Conservation (phyloP, 2,888 invertebrate species). For the Muscina levida region DNA sequence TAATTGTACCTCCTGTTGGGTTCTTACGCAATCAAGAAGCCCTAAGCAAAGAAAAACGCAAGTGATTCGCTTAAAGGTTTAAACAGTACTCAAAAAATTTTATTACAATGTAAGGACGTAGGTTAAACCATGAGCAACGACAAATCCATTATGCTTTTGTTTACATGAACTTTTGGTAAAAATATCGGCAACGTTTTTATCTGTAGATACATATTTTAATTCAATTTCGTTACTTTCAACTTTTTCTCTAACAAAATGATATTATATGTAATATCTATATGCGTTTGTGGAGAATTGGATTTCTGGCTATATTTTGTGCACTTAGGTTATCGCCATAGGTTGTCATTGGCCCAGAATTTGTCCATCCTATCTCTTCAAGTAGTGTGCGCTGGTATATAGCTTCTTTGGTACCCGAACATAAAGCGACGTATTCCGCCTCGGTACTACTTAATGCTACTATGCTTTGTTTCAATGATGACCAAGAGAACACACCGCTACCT, state of each 20-base stretch:
- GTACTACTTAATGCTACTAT: constrained; percentile 53
- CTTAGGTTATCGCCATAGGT: constrained; percentile 40
- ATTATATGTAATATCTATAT: constrained; percentile 46
- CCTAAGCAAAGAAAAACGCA: too few relatives aligned
- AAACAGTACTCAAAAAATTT: too few relatives aligned
- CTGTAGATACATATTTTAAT: constrained; percentile 31
- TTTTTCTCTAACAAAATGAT: constrained; percentile 41
- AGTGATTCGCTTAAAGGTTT: too few relatives aligned
- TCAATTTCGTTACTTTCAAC: background rate
- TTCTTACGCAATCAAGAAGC: too few relatives aligned
- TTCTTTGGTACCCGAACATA: constrained; percentile 49
- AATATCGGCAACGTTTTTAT: constrained; percentile 29
- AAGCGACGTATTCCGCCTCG: constrained; percentile 17
- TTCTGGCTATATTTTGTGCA: constrained; percentile 10
- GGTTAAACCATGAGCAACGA: too few relatives aligned
- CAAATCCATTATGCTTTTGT: constrained; percentile 21
- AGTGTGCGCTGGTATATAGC: constrained; percentile 56
- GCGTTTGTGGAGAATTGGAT: constrained; percentile 38
- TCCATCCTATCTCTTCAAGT: constrained; percentile 3
- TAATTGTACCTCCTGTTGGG: too few relatives aligned
- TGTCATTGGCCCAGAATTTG: background rate
- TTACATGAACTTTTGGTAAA: constrained; percentile 48
- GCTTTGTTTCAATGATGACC: constrained; percentile 59
- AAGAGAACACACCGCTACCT: constrained; percentile 56
- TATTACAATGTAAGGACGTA: too few relatives aligned